Evolutionary conservation across 1,140 invertebrate genomes (phyloP), one percentile per base, ranked within the genome.

Genomic region (Adelges cooleyi): DNA sequence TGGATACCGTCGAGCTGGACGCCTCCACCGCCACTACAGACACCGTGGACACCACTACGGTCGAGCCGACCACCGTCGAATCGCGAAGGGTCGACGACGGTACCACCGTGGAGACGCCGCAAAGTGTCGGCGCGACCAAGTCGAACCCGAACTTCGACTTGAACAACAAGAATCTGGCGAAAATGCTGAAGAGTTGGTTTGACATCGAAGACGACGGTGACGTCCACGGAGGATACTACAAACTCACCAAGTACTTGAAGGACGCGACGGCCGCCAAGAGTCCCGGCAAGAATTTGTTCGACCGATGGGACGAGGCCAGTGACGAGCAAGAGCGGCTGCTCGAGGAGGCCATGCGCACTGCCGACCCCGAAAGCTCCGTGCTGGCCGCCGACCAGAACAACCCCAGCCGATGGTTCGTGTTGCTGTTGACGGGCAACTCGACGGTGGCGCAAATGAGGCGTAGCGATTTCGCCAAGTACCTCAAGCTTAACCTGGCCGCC

Each of bases 401-500:
- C 17, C 46, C 67, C 38, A 33, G 46, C 56, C 27, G 67, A 50
- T 50, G 54, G 70, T 48, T 71, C 52, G 49, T 73, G 13, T 65
- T 74, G 6, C 56, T 73, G 10, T 66, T 74, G 11, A 68, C 69
- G 15, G 74, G 73, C 10, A 74, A 75, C 53, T 71, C 73, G 6
- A 74, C 73, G 5, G 73, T 74, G 17, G 74, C 72, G 9, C 65
- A 66, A 22, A 68, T 72, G 8, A 65, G 74, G 11, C 71, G 73
- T 65, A 71, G 70, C 49, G 74, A 74, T 54, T 74, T 75, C 48
- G 69, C 71, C 5, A 74, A 73, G 38, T 75, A 75, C 40, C 65
- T 75, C 5, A 73, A 74, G 50, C 67, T 75, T 20, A 75, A 75
- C 53, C 67, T 75, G 38, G 74, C 74, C 5, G 73, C 74, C 10